Conservation (phyloP, 1,140 invertebrate genomes). For the Bombus consobrinus region DNA sequence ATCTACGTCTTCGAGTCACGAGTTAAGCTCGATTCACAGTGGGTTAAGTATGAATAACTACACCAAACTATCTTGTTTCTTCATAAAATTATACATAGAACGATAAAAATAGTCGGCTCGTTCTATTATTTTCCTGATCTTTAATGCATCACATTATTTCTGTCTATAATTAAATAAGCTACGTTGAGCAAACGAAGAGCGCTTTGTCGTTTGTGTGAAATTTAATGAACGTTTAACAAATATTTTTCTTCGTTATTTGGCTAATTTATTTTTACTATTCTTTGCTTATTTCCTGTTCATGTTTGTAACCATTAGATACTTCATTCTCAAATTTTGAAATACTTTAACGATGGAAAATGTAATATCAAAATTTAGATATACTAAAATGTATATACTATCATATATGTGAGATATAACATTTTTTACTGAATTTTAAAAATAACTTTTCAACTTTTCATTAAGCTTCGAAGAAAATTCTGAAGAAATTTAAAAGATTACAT, state of each 20-base stretch:
- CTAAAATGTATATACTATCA: too few relatives aligned
- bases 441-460: too few relatives aligned
- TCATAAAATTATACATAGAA: background rate
- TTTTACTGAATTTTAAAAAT: too few relatives aligned
- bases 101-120: background rate
- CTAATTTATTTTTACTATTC: background rate
- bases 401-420: too few relatives aligned
- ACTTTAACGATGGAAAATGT: too few relatives aligned
- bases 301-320: background rate
- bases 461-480: too few relatives aligned
- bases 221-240: background rate
- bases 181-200: background rate
- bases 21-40: conserved; percentile 15
- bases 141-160: background rate
- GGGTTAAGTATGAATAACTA: conserved; percentile 1
- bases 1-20: conserved; percentile 34
- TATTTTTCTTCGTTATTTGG: background rate
- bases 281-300: background rate
- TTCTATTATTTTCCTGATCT: background rate
- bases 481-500: too few relatives aligned
- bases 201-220: background rate
- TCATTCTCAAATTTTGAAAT: background rate
- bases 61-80: background rate
- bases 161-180: background rate
- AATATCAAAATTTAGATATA: too few relatives aligned